Evolutionary conservation across 2,113 vertebrate genomes (phyloP).

Genomic region (Porphyrio hochstetteri): DNA sequence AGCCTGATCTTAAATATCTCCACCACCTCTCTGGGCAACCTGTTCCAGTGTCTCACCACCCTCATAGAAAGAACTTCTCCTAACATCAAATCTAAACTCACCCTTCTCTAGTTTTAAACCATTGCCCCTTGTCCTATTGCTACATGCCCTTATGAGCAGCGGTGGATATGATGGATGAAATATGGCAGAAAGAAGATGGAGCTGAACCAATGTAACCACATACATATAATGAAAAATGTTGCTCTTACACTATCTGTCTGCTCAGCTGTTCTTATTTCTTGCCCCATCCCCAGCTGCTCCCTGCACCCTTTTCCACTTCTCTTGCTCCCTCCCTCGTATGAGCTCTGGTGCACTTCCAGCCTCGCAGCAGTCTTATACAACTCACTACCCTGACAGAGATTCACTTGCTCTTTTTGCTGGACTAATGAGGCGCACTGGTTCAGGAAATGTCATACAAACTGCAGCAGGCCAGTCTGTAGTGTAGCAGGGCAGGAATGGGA

Average conservation of each 20-base stretch:
- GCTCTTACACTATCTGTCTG: not conserved
- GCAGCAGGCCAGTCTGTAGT: not conserved
- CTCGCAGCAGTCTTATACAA: not conserved
- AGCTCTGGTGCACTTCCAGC: not conserved
- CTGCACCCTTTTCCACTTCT: not conserved
- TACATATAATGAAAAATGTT: not conserved
- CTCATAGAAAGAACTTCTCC: too few species aligned
- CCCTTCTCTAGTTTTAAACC: too few species aligned
- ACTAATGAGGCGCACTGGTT: not conserved
- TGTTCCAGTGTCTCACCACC: too few species aligned
- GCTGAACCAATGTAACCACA: not conserved
- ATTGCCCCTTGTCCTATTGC: too few species aligned
- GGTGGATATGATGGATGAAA: not conserved
- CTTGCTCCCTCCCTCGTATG: not conserved
- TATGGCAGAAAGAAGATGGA: not conserved
- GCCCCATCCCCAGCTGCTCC: not conserved
- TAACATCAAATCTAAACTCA: too few species aligned
- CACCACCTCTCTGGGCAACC: too few species aligned
- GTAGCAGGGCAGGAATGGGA: accelerated
- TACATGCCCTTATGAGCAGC: too few species aligned
- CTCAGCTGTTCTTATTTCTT: not conserved
- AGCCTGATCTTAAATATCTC: too few species aligned
- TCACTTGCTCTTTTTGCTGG: not conserved
- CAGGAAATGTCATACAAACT: not conserved
- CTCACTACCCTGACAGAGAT: not conserved